phyloP scores from a whole-genome alignment of 2,888 invertebrate genomes.

The Halictus ligatus region DNA sequence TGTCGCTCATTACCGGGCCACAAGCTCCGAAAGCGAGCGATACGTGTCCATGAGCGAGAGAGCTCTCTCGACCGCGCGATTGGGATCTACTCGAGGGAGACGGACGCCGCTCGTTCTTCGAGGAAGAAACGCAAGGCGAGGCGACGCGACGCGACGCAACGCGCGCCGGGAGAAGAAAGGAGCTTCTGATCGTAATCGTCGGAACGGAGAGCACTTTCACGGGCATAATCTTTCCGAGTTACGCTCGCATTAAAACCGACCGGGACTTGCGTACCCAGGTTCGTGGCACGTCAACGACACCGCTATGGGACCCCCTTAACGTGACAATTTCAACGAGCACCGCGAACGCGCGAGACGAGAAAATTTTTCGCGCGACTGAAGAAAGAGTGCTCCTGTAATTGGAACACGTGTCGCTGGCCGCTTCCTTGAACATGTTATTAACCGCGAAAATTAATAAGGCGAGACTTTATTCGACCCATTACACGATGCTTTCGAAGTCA shows the following conservation, averaged over 20 bases:
- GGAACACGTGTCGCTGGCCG: background rate
- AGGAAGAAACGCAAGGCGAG: slow-evolving; percentile 41
- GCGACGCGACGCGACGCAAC: background rate
- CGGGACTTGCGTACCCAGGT: slow-evolving; percentile 18
- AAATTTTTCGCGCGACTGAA: background rate
- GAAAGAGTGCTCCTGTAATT: background rate
- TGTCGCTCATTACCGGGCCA: slow-evolving; percentile 66
- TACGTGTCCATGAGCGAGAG: slow-evolving; percentile 62
- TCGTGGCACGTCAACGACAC: slow-evolving; percentile 50
- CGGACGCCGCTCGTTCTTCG: slow-evolving; percentile 34
- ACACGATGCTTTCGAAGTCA: background rate
- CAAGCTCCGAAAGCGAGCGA: slow-evolving; percentile 59
- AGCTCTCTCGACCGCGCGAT: slow-evolving; percentile 1
- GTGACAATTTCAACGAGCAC: background rate
- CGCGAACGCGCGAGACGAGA: background rate
- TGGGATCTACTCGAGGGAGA: slow-evolving; percentile 50
- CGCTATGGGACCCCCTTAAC: slow-evolving; percentile 16
- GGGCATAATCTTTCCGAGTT: slow-evolving; percentile 49
- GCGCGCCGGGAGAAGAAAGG: slow-evolving; percentile 42
- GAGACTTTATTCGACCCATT: background rate
- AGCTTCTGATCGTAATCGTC: slow-evolving; percentile 51
- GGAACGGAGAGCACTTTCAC: slow-evolving; percentile 46
- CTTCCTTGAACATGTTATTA: background rate
- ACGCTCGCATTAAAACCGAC: slow-evolving; percentile 39
- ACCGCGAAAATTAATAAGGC: background rate